phyloP scores from a whole-genome alignment of 2,888 invertebrate genomes.

The Craniophora ligustri region DNA sequence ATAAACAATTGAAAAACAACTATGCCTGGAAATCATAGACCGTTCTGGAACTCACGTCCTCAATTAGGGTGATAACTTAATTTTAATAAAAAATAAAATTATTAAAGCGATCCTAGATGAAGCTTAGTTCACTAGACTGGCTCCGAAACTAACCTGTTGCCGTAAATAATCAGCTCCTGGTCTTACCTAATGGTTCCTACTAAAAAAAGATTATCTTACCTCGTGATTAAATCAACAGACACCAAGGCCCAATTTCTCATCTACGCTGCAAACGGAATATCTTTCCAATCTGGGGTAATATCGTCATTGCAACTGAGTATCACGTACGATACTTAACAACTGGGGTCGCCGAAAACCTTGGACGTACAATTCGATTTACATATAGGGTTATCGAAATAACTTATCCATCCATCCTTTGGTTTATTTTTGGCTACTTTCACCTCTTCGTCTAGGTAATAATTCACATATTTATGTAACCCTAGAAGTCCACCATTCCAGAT shows the following conservation, averaged over 20 bases:
- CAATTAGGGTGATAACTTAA: no score
- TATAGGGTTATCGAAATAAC: constrained; percentile 10
- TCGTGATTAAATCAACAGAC: constrained; percentile 16
- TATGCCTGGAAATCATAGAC: no score
- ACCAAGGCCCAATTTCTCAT: not conserved
- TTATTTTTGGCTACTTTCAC: not conserved
- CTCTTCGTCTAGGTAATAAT: not conserved
- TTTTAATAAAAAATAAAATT: no score
- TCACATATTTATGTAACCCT: no score
- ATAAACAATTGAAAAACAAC: no score
- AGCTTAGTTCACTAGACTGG: no score
- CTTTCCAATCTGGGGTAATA: constrained; percentile 47
- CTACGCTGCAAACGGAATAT: constrained; percentile 17
- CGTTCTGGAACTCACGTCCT: no score
- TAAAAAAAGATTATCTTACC: no score
- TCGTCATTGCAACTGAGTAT: constrained; percentile 33
- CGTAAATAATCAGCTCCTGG: not conserved
- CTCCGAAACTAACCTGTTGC: not conserved
- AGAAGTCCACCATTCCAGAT: no score
- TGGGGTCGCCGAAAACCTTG: constrained; percentile 35
- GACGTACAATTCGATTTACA: constrained; percentile 30
- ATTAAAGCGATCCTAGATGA: no score
- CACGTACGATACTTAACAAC: constrained; percentile 37
- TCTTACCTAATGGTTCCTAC: no score
- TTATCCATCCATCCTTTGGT: not conserved